Percentiles rank a stretch among this genome's conserved stretches.
Evolutionary conservation across 2,113 vertebrate genomes (phyloP).

Genomic region (Acinonyx jubatus): DNA sequence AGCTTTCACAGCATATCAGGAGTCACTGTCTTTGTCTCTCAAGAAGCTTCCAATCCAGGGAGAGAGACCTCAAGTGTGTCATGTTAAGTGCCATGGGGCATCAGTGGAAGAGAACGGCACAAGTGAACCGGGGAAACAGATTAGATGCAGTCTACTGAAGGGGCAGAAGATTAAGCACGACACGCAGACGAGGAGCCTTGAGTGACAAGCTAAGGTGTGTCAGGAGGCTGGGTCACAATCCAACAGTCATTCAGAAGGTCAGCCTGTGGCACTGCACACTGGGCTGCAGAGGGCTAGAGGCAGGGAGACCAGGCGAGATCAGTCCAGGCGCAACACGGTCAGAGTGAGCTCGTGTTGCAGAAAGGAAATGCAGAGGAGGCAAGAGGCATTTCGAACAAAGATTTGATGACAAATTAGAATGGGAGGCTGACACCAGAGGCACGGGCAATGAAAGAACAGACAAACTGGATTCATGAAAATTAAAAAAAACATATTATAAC

Average conservation of each 20-base stretch:
- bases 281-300: not conserved
- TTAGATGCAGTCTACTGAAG: not conserved
- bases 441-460: not conserved
- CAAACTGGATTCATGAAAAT: not conserved
- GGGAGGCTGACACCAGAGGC: not conserved
- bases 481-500: not conserved
- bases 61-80: fast-evolving
- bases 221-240: not conserved
- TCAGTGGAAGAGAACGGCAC: not conserved
- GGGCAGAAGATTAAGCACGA: not conserved
- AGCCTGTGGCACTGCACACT: fast-evolving
- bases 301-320: not conserved
- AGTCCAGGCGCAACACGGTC: not conserved
- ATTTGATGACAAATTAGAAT: not conserved
- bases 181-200: not conserved
- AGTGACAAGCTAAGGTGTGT: not conserved
- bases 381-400: not conserved
- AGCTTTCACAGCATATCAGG: not conserved
- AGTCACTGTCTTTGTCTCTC: not conserved
- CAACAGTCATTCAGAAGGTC: not conserved
- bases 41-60: not conserved
- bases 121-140: not conserved
- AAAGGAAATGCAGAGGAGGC: not conserved
- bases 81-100: fast-evolving
- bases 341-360: fast-evolving